Base-by-base conservation (phyloP, 2,888 invertebrate genomes). In the Cheilosia variabilis region DNA sequence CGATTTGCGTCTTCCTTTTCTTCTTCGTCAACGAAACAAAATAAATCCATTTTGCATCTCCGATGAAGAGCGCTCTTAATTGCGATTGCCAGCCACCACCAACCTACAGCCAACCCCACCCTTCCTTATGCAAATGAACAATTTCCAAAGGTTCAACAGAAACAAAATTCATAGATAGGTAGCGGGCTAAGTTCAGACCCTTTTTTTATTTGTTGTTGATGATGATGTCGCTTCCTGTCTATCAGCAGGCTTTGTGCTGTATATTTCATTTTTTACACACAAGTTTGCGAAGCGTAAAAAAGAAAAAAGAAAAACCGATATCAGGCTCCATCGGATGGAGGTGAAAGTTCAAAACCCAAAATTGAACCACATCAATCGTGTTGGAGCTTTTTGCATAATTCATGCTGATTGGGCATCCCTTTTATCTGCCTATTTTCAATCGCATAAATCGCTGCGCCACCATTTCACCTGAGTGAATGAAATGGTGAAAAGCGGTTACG, bases 341-440 rank as follows among this genome's bases (percentile, higher is more conserved):
- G 68, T 72, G 72, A 86, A 76, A 86, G 81, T 77, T 81, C 66
- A 86, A 81, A 86, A 77, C 76, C 86, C 86, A 63, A 76, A 86
- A 86, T 58, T 81, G 76, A 76, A 77, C 86, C 86, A 72, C 86
- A 86, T 86, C 86, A 81, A 86, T 86, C 86, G 86, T 63, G 71
- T 50, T 57, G 71, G 31, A 55, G 55, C 55, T 77, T 71, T 86
- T 80, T 86, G 86, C 86, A 86, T 86, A 86, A 86, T 86, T 86
- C 86, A 86, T 86, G 81, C 86, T 86, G 86, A 86, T 86, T 86
- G 86, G 81, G 81, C 76, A 86, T 86, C 86, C 86, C 86, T 86
- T 86, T 86, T 86, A 86, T 86, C 86, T 86, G 86, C 81, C 80
- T 81, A 81, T 86, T 81, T 81, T 72, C 81, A 86, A 86, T 86